These are phyloP conservation scores for Sebastes vulpes DNA, from an alignment of 2,797 vertebrate species.

Conservation along the genomic window DNA sequence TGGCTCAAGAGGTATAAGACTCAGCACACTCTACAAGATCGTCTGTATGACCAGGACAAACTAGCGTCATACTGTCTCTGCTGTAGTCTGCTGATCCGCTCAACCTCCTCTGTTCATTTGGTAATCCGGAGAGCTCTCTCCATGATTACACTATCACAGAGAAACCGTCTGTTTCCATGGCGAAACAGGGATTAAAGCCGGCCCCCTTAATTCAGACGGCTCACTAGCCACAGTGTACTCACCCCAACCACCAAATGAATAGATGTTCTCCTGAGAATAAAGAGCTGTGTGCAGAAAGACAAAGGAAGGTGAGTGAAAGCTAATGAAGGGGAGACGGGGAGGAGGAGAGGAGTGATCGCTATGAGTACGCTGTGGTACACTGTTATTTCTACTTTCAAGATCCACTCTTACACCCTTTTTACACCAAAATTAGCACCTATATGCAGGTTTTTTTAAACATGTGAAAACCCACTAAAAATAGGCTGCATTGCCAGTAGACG, in stretches of 20 bases:
- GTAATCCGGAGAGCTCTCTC: conserved; percentile 45
- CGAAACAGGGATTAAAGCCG: conserved; percentile 39
- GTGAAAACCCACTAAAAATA: background rate
- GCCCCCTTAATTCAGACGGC: conserved; percentile 34
- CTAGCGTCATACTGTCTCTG: background rate
- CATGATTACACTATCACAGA: conserved; percentile 45
- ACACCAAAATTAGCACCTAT: background rate
- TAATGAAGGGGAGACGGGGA: conserved; percentile 2
- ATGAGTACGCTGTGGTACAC: background rate
- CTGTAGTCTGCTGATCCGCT: conserved; percentile 7
- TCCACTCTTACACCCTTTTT: background rate
- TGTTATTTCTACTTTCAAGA: background rate
- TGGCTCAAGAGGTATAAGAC: background rate
- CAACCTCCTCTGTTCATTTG: conserved; percentile 32
- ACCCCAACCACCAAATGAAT: conserved; percentile 37
- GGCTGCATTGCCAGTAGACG: background rate
- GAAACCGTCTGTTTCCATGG: conserved; percentile 23
- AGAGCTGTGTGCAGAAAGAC: conserved; percentile 13
- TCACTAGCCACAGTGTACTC: conserved; percentile 42
- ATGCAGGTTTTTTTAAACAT: background rate
- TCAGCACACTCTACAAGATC: background rate
- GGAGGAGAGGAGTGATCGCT: background rate
- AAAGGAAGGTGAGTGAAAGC: conserved; percentile 32
- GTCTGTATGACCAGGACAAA: background rate
- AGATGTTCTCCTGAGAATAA: conserved; percentile 25